A percentile compares a stretch with the other conserved stretches of the same genome.
These are phyloP conservation scores for Lapara coniferarum DNA, from an alignment of 2,888 invertebrate species.

Conservation along the genomic window DNA sequence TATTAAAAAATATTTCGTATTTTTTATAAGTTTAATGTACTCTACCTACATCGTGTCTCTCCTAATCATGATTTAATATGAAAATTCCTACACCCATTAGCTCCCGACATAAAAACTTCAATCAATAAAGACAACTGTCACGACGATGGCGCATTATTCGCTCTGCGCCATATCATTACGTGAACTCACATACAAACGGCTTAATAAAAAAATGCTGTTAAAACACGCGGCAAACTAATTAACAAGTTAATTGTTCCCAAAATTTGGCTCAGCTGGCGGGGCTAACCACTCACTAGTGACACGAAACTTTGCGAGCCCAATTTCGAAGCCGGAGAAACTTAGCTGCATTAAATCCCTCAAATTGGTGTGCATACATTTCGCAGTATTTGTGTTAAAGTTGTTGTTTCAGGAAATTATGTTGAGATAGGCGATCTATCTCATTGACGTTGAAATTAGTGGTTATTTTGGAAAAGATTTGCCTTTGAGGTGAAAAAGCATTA, in stretches of 20 bases:
- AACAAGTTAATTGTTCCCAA: constrained; percentile 8
- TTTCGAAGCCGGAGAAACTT: background rate
- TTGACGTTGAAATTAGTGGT: too few species aligned
- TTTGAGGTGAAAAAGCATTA: too few species aligned
- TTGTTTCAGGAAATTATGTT: too few species aligned
- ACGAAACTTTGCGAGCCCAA: background rate
- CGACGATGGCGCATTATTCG: background rate
- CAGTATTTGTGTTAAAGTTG: too few species aligned
- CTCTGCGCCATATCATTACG: background rate
- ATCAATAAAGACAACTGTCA: background rate
- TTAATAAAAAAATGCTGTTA: constrained; percentile 4
- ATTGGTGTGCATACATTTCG: too few species aligned
- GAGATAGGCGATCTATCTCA: too few species aligned
- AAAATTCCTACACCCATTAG: background rate
- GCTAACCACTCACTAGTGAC: background rate
- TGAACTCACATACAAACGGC: constrained; percentile 9
- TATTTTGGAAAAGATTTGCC: too few species aligned
- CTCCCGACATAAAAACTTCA: background rate
- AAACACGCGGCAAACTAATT: background rate
- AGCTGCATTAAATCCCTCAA: too few species aligned
- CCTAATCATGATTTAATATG: background rate
- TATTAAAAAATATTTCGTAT: too few species aligned
- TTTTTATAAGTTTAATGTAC: too few species aligned
- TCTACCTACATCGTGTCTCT: too few species aligned
- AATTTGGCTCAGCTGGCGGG: background rate